These are phyloP conservation scores for Oreocharis arfaki DNA, from an alignment of 2,113 vertebrate genomes.

Conservation along the genomic window DNA sequence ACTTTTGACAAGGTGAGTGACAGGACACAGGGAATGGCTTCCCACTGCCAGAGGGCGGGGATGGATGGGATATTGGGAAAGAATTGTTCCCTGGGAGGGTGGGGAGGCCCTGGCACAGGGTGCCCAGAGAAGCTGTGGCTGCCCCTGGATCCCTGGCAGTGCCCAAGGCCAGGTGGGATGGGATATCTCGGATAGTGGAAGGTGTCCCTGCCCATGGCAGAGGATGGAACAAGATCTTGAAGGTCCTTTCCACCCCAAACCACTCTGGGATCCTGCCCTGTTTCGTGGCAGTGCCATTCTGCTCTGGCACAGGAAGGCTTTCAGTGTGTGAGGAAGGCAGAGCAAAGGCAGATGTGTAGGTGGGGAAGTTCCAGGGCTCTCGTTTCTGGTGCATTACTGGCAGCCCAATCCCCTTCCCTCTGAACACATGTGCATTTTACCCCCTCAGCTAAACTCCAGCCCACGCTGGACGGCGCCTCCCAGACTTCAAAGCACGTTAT, in stretches of 20 bases:
- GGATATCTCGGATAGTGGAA: neutral
- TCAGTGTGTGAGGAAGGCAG: neutral
- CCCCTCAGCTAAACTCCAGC: neutral
- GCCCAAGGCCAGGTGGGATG: fast-evolving
- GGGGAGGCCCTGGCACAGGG: fast-evolving
- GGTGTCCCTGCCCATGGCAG: neutral
- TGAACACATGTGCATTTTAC: neutral
- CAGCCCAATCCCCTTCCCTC: neutral
- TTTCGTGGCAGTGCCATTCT: neutral
- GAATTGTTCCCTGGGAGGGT: fast-evolving
- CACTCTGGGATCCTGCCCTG: neutral
- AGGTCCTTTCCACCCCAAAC: neutral
- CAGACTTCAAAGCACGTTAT: neutral
- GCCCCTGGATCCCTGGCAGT: neutral
- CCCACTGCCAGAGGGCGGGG: neutral
- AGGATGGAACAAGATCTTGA: neutral
- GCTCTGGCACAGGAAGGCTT: neutral
- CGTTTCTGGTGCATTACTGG: neutral
- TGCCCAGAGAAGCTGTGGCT: neutral
- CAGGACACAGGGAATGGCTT: neutral
- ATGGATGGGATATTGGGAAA: neutral
- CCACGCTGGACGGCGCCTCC: neutral
- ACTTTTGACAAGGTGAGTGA: neutral
- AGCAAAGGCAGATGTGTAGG: slow-evolving; percentile 8
- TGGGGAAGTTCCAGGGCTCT: slow-evolving; percentile 52